Evolutionary conservation across 2,113 vertebrate species (phyloP).

Genomic region (Neogale vison): DNA sequence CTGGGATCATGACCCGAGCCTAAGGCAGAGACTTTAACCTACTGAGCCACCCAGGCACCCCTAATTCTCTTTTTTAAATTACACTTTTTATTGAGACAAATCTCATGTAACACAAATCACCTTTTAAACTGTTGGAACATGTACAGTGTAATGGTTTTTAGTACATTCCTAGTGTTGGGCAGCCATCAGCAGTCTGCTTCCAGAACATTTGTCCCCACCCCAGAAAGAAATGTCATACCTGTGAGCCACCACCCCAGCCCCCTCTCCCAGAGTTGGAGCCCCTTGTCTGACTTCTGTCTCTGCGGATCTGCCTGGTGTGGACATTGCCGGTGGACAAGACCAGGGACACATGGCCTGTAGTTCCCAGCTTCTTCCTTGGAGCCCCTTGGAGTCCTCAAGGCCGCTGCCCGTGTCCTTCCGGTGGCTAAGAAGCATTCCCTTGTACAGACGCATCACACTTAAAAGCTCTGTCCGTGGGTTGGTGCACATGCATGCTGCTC

Average conservation of each 20-base stretch:
- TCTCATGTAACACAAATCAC: background rate
- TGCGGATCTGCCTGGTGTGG: rapidly evolving
- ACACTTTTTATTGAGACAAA: background rate
- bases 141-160: rapidly evolving
- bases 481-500: rapidly evolving
- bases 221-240: rapidly evolving
- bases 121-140: rapidly evolving
- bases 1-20: too few relatives aligned
- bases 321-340: rapidly evolving
- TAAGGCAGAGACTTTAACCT: too few relatives aligned
- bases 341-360: rapidly evolving
- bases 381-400: too few relatives aligned
- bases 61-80: background rate
- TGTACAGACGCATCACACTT: rapidly evolving
- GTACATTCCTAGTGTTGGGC: rapidly evolving
- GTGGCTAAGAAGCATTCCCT: background rate
- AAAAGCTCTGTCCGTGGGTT: too few relatives aligned
- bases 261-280: rapidly evolving
- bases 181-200: rapidly evolving
- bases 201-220: rapidly evolving
- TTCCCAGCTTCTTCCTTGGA: background rate
- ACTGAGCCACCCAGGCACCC: too few relatives aligned
- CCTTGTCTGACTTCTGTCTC: rapidly evolving
- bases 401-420: rapidly evolving
- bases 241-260: rapidly evolving